These are phyloP conservation scores for Leptura quadrifasciata DNA, from an alignment of 2,888 invertebrate species.

Conservation along the genomic window DNA sequence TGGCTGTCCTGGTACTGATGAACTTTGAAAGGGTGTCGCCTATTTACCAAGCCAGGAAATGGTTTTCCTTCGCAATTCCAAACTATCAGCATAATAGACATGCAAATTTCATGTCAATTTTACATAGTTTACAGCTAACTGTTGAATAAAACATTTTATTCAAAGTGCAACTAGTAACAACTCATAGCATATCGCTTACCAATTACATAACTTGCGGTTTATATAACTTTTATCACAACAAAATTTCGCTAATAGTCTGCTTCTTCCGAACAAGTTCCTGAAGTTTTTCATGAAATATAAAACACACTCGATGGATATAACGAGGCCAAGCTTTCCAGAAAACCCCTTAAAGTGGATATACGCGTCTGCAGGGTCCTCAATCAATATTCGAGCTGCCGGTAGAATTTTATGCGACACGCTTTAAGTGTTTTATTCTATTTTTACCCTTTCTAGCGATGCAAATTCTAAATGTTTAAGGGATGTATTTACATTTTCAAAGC, in stretches of 20 bases:
- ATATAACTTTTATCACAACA: background rate
- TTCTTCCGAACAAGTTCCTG: slow-evolving; percentile 2
- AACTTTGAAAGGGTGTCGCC: background rate
- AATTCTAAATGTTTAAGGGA: background rate
- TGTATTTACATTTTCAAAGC: background rate
- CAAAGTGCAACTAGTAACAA: slow-evolving; percentile 29
- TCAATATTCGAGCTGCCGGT: slow-evolving; percentile 48
- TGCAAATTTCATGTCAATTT: slow-evolving; percentile 33
- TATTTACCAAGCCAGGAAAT: slow-evolving; percentile 26
- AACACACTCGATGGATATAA: slow-evolving; percentile 1
- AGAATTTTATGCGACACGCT: slow-evolving; percentile 49
- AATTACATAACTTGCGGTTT: background rate
- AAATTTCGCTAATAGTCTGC: slow-evolving; percentile 18
- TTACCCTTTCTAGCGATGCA: slow-evolving; percentile 4
- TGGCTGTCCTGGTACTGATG: background rate
- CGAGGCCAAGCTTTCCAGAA: slow-evolving; percentile 19
- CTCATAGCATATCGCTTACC: slow-evolving; percentile 16
- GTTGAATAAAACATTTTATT: slow-evolving; percentile 39
- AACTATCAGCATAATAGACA: slow-evolving; percentile 28
- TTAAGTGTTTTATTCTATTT: slow-evolving; percentile 34
- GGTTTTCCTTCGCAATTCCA: slow-evolving; percentile 14
- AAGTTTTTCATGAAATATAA: slow-evolving; percentile 19
- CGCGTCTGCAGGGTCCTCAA: slow-evolving; percentile 42
- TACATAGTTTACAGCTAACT: slow-evolving; percentile 36
- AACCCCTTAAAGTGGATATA: slow-evolving; percentile 49